Percentiles rank a stretch among this genome's conserved stretches.
Evolutionary conservation across 2,113 vertebrate genomes (phyloP).

Genomic region (Hoplias malabaricus): DNA sequence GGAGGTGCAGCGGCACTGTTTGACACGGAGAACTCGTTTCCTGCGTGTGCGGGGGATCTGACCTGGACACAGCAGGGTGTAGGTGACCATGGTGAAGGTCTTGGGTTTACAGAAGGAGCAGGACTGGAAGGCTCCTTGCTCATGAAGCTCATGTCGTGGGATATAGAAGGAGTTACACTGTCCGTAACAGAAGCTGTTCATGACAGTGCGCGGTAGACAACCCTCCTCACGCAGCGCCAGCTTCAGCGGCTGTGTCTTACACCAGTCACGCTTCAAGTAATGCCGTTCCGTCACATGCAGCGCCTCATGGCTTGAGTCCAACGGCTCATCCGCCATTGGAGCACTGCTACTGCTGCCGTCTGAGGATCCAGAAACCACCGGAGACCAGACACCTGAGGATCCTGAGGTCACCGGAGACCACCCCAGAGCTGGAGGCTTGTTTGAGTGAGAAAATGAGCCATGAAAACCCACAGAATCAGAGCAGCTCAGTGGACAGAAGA

Average conservation of each 20-base stretch:
- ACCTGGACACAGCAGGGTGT: slow-evolving; percentile 89
- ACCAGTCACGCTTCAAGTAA: slow-evolving; percentile 93
- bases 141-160: slow-evolving; percentile 86
- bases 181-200: slow-evolving; percentile 95
- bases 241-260: slow-evolving; percentile 94
- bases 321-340: slow-evolving; percentile 82
- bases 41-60: slow-evolving; percentile 85
- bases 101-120: slow-evolving; percentile 96
- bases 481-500: slow-evolving; percentile 67
- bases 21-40: slow-evolving; percentile 92
- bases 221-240: slow-evolving; percentile 92
- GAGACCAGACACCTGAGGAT: too few relatives aligned
- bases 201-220: slow-evolving; percentile 88
- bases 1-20: slow-evolving; percentile 92
- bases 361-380: too few relatives aligned
- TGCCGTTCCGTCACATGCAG: slow-evolving; percentile 92
- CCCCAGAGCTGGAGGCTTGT: slow-evolving; percentile 85
- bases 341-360: slow-evolving; percentile 76
- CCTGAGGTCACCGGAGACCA: too few relatives aligned
- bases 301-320: slow-evolving; percentile 95
- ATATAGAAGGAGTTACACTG: slow-evolving; percentile 99
- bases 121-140: slow-evolving; percentile 90
- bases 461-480: slow-evolving; percentile 76
- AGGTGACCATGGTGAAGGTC: slow-evolving; percentile 89
- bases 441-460: slow-evolving; percentile 83